Evolutionary conservation across 2,113 vertebrate species (phyloP), one percentile per base, ranked within the genome.

Genomic region (Vulpes lagopus): DNA sequence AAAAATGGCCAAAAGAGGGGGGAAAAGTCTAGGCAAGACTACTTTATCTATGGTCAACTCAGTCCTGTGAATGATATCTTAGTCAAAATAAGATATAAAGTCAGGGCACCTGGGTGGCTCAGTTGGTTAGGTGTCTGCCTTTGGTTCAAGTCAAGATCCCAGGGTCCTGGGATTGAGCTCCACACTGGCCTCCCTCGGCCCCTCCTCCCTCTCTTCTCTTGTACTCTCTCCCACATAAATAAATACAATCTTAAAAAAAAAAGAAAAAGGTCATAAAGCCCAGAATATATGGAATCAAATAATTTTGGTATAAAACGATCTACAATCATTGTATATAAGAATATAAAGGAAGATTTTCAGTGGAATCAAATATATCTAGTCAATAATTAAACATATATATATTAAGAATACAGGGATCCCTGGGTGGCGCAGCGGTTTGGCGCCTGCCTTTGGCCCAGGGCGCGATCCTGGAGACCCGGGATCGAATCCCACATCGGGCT

Each of bases 271-370:
- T 43, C 49, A 78, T 49, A 86, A 62, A 71, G 43, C 20, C 59
- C 60, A 69, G 53, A 86, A 92, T 43, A 89, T 57, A 22, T 32
- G 30, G 30, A 85, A 79, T 90, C n/a, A 93, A 89, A 92, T 92
- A 27, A 81, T 71, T 91, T 90, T 93, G 20, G 4, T 91, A 60
- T 62, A 32, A 49, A 71, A 51, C 43, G 11, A 94, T 38, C 69
- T 38, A 43, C 3, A 88, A 25, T 91, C 53, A 81, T 80, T 23
- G 7, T 32, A 57, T 38, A 22, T 76, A 93, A 84, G 11, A 88
- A 30, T 78, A 55, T 55, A 89, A 67, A 67, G 27, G 76, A 89
- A 65, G 22, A 73, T 59, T 90, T 94, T 57, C 64, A 67, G 62
- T 65, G 85, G 49, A 59, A 91, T 32, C 88, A 59, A 6, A 55